A percentile compares a stretch with the other conserved stretches of the same genome.
These are phyloP conservation scores for Centruroides vittatus DNA, from an alignment of 1,140 invertebrate species.

Conservation along the genomic window DNA sequence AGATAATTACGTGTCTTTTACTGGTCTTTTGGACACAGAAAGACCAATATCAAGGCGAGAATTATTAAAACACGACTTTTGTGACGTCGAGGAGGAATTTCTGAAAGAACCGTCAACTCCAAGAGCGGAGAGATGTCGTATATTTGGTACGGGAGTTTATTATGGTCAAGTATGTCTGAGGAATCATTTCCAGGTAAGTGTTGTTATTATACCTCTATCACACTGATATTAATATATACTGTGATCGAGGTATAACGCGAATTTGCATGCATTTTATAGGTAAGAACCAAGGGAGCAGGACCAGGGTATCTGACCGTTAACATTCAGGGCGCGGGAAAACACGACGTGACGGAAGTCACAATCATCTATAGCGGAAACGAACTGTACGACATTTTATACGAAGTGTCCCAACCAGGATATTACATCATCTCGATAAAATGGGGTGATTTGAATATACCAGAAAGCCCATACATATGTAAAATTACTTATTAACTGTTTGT, in stretches of 20 bases:
- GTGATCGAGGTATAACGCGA: too few relatives aligned
- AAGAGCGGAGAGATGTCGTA: slow-evolving; percentile 8
- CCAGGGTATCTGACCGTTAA: slow-evolving; percentile 22
- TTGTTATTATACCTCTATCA: background rate
- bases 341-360: slow-evolving; percentile 21
- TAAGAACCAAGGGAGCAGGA: slow-evolving; percentile 20
- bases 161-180: slow-evolving; percentile 22
- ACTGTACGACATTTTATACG: slow-evolving; percentile 24
- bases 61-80: background rate
- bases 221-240: background rate
- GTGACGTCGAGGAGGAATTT: background rate
- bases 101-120: background rate
- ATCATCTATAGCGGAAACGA: slow-evolving; percentile 25
- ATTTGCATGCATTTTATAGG: slow-evolving; percentile 1
- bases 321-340: slow-evolving; percentile 21
- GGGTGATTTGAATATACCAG: slow-evolving; percentile 21
- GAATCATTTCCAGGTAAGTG: slow-evolving; percentile 24
- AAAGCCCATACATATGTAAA: slow-evolving; percentile 24
- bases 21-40: background rate
- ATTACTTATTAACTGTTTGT: slow-evolving; percentile 16
- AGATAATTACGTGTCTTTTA: slow-evolving; percentile 3
- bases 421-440: slow-evolving; percentile 28
- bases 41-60: background rate
- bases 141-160: slow-evolving; percentile 20
- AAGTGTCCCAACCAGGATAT: slow-evolving; percentile 23